These are phyloP conservation scores for Aquatica leii DNA, from an alignment of 2,888 invertebrate species.

Conservation along the genomic window DNA sequence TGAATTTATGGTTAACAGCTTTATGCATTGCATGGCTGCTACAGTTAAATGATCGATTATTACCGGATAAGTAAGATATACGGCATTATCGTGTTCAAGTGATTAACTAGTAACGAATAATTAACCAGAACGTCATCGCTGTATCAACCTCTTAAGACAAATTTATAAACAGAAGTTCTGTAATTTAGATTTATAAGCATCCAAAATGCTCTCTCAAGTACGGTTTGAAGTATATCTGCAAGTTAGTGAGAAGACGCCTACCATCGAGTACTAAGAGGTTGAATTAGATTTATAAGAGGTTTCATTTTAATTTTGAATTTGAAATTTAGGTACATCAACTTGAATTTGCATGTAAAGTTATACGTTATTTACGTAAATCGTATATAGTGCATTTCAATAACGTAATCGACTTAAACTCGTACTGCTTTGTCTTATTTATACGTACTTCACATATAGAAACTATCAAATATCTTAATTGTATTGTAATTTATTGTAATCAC, in stretches of 20 bases:
- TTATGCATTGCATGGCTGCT: background rate
- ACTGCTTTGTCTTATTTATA: background rate
- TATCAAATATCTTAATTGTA: too few relatives aligned
- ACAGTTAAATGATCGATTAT: conserved; percentile 50
- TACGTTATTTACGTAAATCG: conserved; percentile 16
- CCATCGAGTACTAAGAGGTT: conserved; percentile 28
- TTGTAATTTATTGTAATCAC: too few relatives aligned
- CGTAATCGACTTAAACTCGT: background rate
- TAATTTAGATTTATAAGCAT: conserved; percentile 46
- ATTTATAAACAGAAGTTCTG: conserved; percentile 48
- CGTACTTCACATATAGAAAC: conserved; percentile 2
- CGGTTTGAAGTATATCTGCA: conserved; percentile 34
- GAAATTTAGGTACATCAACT: conserved; percentile 25
- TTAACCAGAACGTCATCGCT: conserved; percentile 56
- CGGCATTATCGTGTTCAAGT: conserved; percentile 56
- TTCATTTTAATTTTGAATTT: conserved; percentile 33
- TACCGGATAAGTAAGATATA: conserved; percentile 51
- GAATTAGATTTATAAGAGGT: conserved; percentile 34
- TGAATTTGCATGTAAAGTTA: conserved; percentile 31
- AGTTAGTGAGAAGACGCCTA: conserved; percentile 31
- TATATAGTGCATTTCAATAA: background rate
- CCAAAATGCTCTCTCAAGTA: conserved; percentile 31
- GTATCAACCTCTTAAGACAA: conserved; percentile 53
- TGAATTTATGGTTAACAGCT: background rate
- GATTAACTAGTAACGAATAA: conserved; percentile 58